Conservation (phyloP, 2,888 invertebrate genomes). For the Aethes cnicana region DNA sequence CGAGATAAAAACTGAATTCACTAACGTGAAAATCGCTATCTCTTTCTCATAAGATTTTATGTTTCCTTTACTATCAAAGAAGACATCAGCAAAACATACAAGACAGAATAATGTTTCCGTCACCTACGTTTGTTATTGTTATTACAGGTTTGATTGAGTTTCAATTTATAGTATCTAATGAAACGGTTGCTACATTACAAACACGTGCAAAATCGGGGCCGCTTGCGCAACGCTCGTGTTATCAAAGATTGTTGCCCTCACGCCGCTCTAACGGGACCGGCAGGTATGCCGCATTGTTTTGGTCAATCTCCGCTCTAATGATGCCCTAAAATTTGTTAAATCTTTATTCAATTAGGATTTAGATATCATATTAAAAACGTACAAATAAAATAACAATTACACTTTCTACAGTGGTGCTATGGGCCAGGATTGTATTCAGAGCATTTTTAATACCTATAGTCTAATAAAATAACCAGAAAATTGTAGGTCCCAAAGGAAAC, state of each 20-base stretch:
- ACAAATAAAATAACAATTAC: too few species aligned
- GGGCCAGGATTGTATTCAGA: too few species aligned
- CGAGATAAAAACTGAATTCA: not conserved
- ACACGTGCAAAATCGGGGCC: constrained; percentile 72
- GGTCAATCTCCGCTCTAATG: constrained; percentile 42
- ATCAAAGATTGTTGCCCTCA: constrained; percentile 71
- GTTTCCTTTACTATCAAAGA: not conserved
- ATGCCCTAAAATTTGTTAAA: not conserved
- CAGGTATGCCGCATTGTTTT: constrained; percentile 65
- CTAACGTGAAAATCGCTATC: not conserved
- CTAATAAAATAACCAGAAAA: too few species aligned
- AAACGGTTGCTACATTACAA: constrained; percentile 56
- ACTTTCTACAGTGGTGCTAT: too few species aligned
- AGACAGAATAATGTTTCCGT: not conserved
- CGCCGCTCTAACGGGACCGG: constrained; percentile 64
- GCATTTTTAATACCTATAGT: too few species aligned
- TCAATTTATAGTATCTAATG: not conserved
- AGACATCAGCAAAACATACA: not conserved
- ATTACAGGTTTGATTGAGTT: not conserved
- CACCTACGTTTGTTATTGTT: not conserved
- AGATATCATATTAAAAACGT: too few species aligned
- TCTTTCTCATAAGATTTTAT: not conserved
- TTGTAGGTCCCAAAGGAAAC: too few species aligned
- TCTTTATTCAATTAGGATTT: too few species aligned
- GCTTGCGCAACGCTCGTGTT: constrained; percentile 65